Evolutionary conservation across 1,140 invertebrate species (phyloP).

Genomic region (Zaprionus nigranus): DNA sequence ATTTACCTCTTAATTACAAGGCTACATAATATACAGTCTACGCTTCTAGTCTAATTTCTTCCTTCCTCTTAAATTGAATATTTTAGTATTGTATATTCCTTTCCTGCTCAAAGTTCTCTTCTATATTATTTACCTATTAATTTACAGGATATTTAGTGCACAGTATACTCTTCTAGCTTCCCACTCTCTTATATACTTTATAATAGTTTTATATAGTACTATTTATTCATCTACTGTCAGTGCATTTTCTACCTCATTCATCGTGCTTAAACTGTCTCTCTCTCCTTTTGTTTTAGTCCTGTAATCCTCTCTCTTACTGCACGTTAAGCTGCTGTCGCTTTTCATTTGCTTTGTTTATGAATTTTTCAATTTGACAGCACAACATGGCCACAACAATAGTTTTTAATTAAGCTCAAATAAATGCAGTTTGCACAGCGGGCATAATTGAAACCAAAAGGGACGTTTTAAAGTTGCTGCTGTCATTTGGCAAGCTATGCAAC

Average conservation of each 20-base stretch:
- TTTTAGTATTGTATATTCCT: no score
- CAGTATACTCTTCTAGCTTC: no score
- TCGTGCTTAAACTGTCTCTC: not conserved
- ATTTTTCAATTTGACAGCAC: not conserved
- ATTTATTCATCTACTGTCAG: not conserved
- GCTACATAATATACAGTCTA: no score
- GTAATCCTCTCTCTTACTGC: not conserved
- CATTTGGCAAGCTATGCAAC: conserved; percentile 21
- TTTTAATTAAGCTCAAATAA: conserved; percentile 4
- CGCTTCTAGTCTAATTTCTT: no score
- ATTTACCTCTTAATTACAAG: no score
- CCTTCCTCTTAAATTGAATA: no score
- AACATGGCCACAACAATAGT: conserved; percentile 7
- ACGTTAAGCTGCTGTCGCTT: not conserved
- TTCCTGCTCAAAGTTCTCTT: no score
- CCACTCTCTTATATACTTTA: no score
- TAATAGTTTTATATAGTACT: no score
- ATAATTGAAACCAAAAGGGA: conserved; percentile 50
- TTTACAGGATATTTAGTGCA: no score
- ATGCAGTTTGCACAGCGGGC: conserved; percentile 2
- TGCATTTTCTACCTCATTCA: not conserved
- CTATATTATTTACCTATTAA: no score
- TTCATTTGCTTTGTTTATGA: not conserved
- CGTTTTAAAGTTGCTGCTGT: conserved; percentile 5
- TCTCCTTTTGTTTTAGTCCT: not conserved